A percentile compares a stretch with the other conserved stretches of the same genome.
phyloP scores from a whole-genome alignment of 64 coral and sea anemone species.

The Montipora efflorescens region DNA sequence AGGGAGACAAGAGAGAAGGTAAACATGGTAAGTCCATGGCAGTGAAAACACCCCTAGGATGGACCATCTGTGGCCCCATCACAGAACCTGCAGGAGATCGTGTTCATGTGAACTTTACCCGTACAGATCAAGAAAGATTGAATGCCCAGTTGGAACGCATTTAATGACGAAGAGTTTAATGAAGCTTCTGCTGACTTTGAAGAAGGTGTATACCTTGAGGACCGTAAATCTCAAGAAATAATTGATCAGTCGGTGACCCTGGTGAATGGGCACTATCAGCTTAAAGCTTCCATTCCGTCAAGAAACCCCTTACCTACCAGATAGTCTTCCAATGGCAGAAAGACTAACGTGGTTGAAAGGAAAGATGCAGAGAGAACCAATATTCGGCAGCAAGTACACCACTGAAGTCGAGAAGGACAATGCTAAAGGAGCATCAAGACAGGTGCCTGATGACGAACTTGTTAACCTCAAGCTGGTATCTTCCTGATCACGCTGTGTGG shows the following conservation, averaged over 20 bases:
- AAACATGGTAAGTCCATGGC: no score
- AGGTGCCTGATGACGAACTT: no score
- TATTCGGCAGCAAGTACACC: constrained; percentile 50
- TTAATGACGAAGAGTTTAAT: no score
- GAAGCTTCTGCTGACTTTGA: no score
- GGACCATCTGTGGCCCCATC: constrained; percentile 71
- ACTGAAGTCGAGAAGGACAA: constrained; percentile 59
- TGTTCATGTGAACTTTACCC: no score
- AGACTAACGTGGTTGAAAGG: constrained; percentile 61
- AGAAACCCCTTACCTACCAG: constrained; percentile 67
- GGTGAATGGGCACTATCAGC: constrained; percentile 66
- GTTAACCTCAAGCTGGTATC: no score
- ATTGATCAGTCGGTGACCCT: constrained; percentile 57
- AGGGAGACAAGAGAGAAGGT: no score
- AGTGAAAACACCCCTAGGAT: neutral
- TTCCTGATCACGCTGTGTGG: neutral
- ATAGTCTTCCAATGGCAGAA: constrained; percentile 46
- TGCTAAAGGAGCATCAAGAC: neutral
- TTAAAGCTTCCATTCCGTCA: constrained; percentile 75
- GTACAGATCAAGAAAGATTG: no score
- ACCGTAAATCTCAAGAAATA: neutral
- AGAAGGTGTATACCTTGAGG: no score
- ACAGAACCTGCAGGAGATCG: neutral
- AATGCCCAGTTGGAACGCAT: no score
- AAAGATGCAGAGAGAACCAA: constrained; percentile 64